Conservation (phyloP, 1,140 invertebrate genomes). For the Sminthurides bifidus region DNA sequence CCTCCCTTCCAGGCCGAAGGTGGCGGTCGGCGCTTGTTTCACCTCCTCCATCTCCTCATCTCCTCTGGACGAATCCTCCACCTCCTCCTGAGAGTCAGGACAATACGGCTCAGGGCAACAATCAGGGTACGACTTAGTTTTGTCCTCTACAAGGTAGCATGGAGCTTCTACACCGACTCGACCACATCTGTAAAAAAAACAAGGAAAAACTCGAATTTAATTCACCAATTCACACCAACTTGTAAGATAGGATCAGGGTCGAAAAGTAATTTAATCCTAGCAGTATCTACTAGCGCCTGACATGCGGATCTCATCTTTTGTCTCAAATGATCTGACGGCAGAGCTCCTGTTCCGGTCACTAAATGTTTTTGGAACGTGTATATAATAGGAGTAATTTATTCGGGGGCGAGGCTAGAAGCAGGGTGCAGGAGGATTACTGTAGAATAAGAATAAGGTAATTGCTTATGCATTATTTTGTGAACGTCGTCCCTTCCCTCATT, state of each 20-base stretch:
- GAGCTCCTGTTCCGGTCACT: no score
- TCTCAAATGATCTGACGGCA: no score
- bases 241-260: not conserved
- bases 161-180: constrained; percentile 15
- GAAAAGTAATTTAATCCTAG: no score
- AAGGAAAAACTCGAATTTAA: not conserved
- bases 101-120: constrained; percentile 26
- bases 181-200: constrained; percentile 28
- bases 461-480: no score
- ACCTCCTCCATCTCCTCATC: not conserved
- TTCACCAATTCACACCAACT: not conserved
- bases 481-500: no score
- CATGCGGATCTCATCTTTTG: not conserved
- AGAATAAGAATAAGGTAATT: no score
- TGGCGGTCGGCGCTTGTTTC: no score
- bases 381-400: no score
- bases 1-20: not conserved
- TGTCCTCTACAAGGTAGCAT: constrained; percentile 23
- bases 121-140: constrained; percentile 16
- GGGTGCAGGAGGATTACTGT: no score
- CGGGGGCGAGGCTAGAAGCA: no score
- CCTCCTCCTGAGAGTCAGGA: constrained; percentile 20
- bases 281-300: no score
- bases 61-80: not conserved
- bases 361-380: no score